Conservation (phyloP, 2,888 invertebrate genomes). For the Metopia argyrocephala region DNA sequence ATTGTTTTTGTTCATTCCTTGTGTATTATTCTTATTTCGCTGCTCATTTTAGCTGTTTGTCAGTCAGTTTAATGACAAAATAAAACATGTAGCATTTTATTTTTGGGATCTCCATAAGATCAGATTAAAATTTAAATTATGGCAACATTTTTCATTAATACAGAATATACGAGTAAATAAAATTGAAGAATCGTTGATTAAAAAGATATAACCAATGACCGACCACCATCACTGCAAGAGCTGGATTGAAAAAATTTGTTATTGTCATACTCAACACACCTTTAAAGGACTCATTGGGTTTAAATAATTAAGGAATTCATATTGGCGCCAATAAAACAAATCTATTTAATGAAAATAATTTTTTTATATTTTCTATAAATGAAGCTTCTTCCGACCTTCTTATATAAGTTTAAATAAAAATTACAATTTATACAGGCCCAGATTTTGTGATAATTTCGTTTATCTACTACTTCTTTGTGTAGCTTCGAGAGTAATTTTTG, state of each 20-base stretch:
- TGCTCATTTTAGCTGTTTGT: slow-evolving; percentile 9
- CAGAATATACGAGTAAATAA: slow-evolving; percentile 27
- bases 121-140: slow-evolving; percentile 64
- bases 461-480: too few species aligned
- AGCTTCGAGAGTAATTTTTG: too few species aligned
- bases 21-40: neutral
- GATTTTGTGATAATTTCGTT: too few species aligned
- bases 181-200: slow-evolving; percentile 13
- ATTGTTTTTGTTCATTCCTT: slow-evolving; percentile 23
- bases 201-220: slow-evolving; percentile 35
- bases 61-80: slow-evolving; percentile 59
- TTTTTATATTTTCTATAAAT: too few species aligned
- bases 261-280: slow-evolving; percentile 36
- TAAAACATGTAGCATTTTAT: slow-evolving; percentile 60
- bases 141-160: slow-evolving; percentile 58
- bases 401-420: too few species aligned
- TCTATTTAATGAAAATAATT: too few species aligned
- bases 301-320: slow-evolving; percentile 11
- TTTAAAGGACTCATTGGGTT: slow-evolving; percentile 41
- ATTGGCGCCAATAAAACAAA: slow-evolving; percentile 57
- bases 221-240: slow-evolving; percentile 53
- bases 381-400: too few species aligned
- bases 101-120: slow-evolving; percentile 49
- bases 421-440: too few species aligned
- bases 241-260: slow-evolving; percentile 1